Evolutionary conservation across 2,113 vertebrate genomes (phyloP), one percentile per base, ranked within the genome.

Genomic region (Syrmaticus mikado): DNA sequence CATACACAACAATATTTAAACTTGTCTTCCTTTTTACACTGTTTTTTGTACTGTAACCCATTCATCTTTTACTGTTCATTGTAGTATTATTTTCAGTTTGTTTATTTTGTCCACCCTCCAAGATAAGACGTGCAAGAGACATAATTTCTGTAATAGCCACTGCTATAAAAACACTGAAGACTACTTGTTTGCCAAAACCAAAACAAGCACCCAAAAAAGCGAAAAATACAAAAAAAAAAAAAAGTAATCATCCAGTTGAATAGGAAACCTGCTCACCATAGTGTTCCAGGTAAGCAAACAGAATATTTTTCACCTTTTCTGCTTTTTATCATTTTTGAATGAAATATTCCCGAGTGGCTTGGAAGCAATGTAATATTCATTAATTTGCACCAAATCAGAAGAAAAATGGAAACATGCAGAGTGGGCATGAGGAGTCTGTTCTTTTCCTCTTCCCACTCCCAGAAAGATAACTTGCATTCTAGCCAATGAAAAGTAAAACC

Each of bases 1-100:
- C 99, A 89, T 99, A 99, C 96, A 98, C 99, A 97, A 99, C 99
- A 95, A 99, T 99, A 98, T 99, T 99, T 98, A 99, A 99, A 98
- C 97, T 99, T 97, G 99, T 99, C 96, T 99, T 99, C 96, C 99
- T 99, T 98, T 98, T 98, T 97, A 98, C 98, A 40, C 96, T 99
- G 92, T 99, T 99, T 98, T 99, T 99, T 98, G 99, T 99, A 96
- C 98, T 99, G 98, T 99, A 98, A 98, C 91, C 91, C 91, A 97
- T 97, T 97, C 94, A 96, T 97, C 96, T 86, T 97, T 98, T 97
- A 93, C 91, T 97, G 96, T 98, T 98, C 71, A 95, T 97, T 98
- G 97, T 98, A 97, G 93, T 97, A 96, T 96, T 98, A 92, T 98
- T 99, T 98, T 98, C 94, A 97, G 95, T 98, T 98, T 96, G 96